phyloP scores from a whole-genome alignment of 2,113 vertebrate species.

The Copsychus sechellarum region DNA sequence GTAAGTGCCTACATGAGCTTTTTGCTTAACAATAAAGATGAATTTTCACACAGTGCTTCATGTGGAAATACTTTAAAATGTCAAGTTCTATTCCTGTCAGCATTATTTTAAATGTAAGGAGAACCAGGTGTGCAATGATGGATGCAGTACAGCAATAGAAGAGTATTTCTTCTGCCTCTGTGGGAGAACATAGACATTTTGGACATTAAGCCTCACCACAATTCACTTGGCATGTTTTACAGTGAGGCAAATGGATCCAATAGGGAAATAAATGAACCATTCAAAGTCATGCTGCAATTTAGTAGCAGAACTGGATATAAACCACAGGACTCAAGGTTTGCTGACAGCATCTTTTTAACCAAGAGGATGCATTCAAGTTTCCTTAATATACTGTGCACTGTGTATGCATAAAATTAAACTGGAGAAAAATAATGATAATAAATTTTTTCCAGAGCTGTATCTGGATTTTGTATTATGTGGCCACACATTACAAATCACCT shows the following conservation, averaged over 20 bases:
- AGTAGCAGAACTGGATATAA: background rate
- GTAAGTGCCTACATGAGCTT: constrained; percentile 73
- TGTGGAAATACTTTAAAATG: constrained; percentile 8
- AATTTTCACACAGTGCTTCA: background rate
- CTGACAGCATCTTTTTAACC: background rate
- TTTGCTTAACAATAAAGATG: background rate
- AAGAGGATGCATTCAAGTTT: background rate
- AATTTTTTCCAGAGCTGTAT: background rate
- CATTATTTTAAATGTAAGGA: background rate
- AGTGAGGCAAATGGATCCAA: background rate
- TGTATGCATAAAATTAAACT: background rate
- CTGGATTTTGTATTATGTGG: background rate
- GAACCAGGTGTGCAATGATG: constrained; percentile 12
- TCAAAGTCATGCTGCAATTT: background rate
- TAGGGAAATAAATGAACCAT: constrained; percentile 7
- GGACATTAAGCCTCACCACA: background rate
- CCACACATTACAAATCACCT: background rate
- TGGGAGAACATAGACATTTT: background rate
- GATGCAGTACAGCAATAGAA: background rate
- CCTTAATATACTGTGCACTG: background rate
- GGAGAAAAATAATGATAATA: background rate
- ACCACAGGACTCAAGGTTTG: background rate
- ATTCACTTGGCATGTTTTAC: constrained; percentile 5
- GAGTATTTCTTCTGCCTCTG: background rate
- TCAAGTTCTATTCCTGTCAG: background rate